Evolutionary conservation across 2,888 invertebrate genomes (phyloP).

Genomic region (Maniola hyperantus): DNA sequence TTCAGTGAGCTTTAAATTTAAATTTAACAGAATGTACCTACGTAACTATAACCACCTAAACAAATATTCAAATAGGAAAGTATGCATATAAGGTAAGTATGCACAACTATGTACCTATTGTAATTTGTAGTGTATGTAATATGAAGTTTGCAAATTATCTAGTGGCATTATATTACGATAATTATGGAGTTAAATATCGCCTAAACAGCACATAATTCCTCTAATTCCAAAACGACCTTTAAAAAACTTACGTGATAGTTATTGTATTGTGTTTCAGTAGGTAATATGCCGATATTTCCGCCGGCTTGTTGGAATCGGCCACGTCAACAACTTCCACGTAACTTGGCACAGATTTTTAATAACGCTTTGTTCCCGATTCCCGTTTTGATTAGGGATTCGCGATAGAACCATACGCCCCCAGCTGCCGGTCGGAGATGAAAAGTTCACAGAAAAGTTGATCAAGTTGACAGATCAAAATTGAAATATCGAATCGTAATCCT

Average conservation of each 20-base stretch:
- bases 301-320: constrained; percentile 48
- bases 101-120: no score
- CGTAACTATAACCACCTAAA: no score
- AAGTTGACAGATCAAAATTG: constrained; percentile 9
- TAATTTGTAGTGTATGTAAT: no score
- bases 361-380: constrained; percentile 42
- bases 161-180: constrained; percentile 11
- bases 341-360: constrained; percentile 59
- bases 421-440: constrained; percentile 45
- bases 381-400: constrained; percentile 35
- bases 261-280: background rate
- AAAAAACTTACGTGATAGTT: constrained; percentile 34
- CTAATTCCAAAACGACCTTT: background rate
- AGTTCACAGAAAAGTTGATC: background rate
- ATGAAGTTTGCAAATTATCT: background rate
- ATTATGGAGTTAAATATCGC: background rate
- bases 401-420: constrained; percentile 14
- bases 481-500: background rate
- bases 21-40: no score
- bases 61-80: no score
- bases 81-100: no score
- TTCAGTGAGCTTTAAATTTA: no score
- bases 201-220: background rate
- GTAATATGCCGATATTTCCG: constrained; percentile 38
- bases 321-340: constrained; percentile 71